Conservation (phyloP, 2,113 vertebrate species). For the Coptodon bakossiorum region DNA sequence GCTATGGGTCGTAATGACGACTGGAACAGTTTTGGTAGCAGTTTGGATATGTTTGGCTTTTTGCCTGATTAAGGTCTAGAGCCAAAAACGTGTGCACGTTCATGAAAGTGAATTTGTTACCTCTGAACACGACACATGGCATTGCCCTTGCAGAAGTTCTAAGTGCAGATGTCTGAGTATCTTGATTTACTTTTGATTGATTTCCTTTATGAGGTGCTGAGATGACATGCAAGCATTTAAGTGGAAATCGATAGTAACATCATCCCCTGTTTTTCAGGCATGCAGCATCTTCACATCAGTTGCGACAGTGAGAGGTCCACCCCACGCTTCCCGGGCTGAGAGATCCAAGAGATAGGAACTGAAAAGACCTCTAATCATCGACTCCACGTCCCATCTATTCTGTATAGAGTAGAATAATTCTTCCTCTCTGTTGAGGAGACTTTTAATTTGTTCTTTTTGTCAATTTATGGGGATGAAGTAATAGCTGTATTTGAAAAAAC, state of each 20-base stretch:
- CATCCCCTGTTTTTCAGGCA: background rate
- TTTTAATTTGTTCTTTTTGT: background rate
- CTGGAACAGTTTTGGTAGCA: background rate
- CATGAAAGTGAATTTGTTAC: background rate
- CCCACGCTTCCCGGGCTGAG: constrained; percentile 2
- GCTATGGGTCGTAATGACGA: background rate
- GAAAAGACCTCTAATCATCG: background rate
- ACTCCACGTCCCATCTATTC: background rate
- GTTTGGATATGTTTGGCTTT: background rate
- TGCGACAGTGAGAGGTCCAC: background rate
- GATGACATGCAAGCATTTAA: background rate
- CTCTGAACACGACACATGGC: background rate
- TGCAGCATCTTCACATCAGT: background rate
- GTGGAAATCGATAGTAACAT: background rate
- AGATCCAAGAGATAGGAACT: background rate
- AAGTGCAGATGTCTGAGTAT: background rate
- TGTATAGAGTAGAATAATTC: background rate
- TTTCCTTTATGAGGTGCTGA: background rate
- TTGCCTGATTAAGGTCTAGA: background rate
- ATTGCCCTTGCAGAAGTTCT: background rate
- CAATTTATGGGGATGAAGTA: background rate
- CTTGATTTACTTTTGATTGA: constrained; percentile 17
- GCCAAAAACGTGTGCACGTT: background rate
- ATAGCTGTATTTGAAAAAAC: rapidly evolving
- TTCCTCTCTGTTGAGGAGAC: background rate